Percentiles rank a stretch among this genome's conserved stretches.
These are phyloP conservation scores for Crossocerus cetratus DNA, from an alignment of 2,888 invertebrate species.

Conservation along the genomic window DNA sequence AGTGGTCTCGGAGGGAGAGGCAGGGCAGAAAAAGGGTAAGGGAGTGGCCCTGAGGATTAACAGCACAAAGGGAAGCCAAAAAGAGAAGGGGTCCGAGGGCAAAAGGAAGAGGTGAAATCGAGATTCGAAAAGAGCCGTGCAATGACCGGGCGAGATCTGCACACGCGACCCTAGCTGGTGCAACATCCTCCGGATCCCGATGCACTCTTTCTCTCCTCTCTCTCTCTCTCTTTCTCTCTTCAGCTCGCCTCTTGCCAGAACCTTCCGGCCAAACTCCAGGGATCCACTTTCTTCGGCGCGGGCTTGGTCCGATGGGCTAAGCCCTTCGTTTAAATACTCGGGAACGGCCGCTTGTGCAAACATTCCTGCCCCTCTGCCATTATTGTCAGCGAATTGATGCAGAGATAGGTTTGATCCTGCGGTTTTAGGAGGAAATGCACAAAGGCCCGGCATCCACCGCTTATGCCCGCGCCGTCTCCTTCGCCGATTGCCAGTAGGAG, in stretches of 20 bases:
- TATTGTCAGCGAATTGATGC: no score
- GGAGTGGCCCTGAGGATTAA: constrained; percentile 56
- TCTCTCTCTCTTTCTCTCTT: constrained; percentile 18
- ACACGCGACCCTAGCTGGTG: constrained; percentile 55
- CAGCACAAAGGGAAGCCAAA: constrained; percentile 65
- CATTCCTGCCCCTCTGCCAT: no score
- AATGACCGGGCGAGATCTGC: constrained; percentile 67
- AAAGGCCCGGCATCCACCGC: no score
- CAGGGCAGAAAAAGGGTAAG: background rate
- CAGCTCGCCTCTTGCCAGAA: no score
- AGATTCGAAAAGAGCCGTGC: constrained; percentile 66
- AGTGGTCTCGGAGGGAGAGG: constrained; percentile 21
- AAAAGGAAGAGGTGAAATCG: constrained; percentile 61
- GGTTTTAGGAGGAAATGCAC: no score
- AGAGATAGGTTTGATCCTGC: no score
- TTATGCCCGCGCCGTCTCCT: no score
- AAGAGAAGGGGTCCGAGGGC: constrained; percentile 42
- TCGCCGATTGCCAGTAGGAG: no score
- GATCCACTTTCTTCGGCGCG: background rate
- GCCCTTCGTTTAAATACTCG: no score
- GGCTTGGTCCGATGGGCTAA: no score
- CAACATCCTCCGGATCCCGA: constrained; percentile 30
- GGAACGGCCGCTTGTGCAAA: no score
- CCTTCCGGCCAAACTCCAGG: no score
- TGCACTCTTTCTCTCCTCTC: constrained; percentile 2